Conservation (phyloP, 2,888 invertebrate species). For the Colostygia pectinataria region DNA sequence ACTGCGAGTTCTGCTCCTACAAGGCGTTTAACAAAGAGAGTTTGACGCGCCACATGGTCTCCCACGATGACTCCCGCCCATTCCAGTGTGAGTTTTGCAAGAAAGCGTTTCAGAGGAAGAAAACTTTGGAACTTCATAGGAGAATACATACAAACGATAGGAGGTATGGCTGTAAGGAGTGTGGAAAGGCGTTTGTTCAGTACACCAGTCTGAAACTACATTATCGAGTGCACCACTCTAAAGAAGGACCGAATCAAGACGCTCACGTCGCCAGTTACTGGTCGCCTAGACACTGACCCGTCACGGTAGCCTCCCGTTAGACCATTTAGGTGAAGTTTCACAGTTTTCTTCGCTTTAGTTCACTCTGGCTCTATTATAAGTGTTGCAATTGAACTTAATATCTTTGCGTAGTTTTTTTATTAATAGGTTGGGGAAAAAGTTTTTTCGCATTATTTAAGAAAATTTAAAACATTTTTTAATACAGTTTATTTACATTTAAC, state of each 20-base stretch:
- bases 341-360: not conserved
- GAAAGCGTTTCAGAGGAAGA: conserved; percentile 82
- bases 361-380: not conserved
- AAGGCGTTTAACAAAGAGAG: conserved; percentile 68
- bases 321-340: conserved; percentile 9
- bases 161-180: conserved; percentile 71
- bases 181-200: conserved; percentile 82
- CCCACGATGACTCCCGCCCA: conserved; percentile 80
- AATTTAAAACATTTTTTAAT: no score
- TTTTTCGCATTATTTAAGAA: no score
- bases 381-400: not conserved
- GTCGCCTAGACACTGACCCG: conserved; percentile 5
- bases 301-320: conserved; percentile 7
- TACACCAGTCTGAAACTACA: conserved; percentile 82
- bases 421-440: no score
- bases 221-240: conserved; percentile 75
- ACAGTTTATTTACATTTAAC: no score
- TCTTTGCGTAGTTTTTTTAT: no score
- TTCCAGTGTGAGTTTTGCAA: conserved; percentile 81
- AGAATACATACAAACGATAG: conserved; percentile 82
- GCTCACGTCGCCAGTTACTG: conserved; percentile 11
- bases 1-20: conserved; percentile 66
- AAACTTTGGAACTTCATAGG: conserved; percentile 78
- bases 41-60: conserved; percentile 79
- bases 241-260: conserved; percentile 31